Percentiles rank a stretch among this genome's conserved stretches.
Evolutionary conservation across 2,888 invertebrate species (phyloP).

Genomic region (Hypercompe scribonia): DNA sequence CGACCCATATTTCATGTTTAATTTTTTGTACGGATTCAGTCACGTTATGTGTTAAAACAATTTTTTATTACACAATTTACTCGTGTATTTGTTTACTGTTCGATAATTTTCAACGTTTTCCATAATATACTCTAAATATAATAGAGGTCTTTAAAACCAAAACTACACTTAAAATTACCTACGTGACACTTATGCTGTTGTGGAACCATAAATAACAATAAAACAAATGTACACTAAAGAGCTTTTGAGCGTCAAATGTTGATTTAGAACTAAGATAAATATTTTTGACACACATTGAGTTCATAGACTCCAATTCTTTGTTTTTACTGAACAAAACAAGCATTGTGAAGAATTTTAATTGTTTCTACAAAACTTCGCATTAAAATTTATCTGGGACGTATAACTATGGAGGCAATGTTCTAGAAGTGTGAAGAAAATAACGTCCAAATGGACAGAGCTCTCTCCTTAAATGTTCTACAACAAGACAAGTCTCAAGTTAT

Average conservation of each 20-base stretch:
- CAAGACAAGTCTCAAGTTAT: slow-evolving; percentile 44
- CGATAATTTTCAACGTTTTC: background rate
- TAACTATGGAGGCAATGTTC: slow-evolving; percentile 44
- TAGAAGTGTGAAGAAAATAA: slow-evolving; percentile 51
- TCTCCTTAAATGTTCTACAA: slow-evolving; percentile 27
- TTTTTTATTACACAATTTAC: background rate
- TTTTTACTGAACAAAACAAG: slow-evolving; percentile 46
- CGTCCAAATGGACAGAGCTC: slow-evolving; percentile 44
- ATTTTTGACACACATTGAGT: slow-evolving; percentile 49
- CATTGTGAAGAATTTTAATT: slow-evolving; percentile 50
- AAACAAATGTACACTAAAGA: background rate
- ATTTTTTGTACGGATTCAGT: slow-evolving; percentile 16
- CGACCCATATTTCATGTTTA: slow-evolving; percentile 30
- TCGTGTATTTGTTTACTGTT: background rate
- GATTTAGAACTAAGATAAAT: slow-evolving; percentile 44
- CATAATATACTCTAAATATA: background rate
- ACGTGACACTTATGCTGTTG: slow-evolving; percentile 12
- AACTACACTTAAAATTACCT: slow-evolving; percentile 8
- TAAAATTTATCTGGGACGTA: slow-evolving; percentile 44
- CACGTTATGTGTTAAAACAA: background rate
- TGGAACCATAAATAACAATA: slow-evolving; percentile 11
- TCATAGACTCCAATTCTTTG: slow-evolving; percentile 47
- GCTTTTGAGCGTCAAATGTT: slow-evolving; percentile 31
- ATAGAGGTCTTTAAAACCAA: slow-evolving; percentile 12
- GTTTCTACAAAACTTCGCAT: slow-evolving; percentile 38